Evolutionary conservation across 2,888 invertebrate genomes (phyloP), one percentile per base, ranked within the genome.

Genomic region (Microplitis manilae): DNA sequence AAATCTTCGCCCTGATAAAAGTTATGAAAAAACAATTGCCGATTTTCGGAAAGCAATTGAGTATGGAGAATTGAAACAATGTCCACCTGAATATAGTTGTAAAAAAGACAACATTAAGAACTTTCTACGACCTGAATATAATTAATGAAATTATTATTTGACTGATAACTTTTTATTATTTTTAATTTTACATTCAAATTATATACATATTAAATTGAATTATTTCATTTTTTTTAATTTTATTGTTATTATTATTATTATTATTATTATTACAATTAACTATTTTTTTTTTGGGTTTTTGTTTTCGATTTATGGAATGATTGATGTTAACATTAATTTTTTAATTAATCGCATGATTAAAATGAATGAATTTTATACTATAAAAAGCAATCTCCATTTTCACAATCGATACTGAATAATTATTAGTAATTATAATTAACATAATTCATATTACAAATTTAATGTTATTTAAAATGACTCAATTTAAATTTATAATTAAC

Each of bases 21-120:
- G 93, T 60, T 95, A 95, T 83, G 93, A 93, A 80, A 92, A 92
- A 80, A 90, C 94, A 60, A 91, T 95, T 4, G 89, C 91, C 60
- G 92, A 94, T 73, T 91, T 95, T 83, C 93, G 93, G 85, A 92
- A 93, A 81, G 95, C 95, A 0, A 92, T 94, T 4, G 91, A 93
- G 59, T 93, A 93, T 90, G 95, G 95, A 5, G 91, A 91, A 78
- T 91, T 91, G 9, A 81, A 82, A 69, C 83, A 82, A 76, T 89
- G 89, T 73, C 88, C 89, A 9, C 83, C 87, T 0, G 85, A 88
- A 20, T 89, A 89, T 72, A 86, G 82, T 78, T 90, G 90, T 76
- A 88, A 90, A 77, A 87, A 86, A 71, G 88, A 87, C 62, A 88
- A 84, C 71, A 86, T 89, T 39, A 83, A 87, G 65, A 86, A 87